Conservation (phyloP, 2,888 invertebrate species). For the Octodonta nipae region DNA sequence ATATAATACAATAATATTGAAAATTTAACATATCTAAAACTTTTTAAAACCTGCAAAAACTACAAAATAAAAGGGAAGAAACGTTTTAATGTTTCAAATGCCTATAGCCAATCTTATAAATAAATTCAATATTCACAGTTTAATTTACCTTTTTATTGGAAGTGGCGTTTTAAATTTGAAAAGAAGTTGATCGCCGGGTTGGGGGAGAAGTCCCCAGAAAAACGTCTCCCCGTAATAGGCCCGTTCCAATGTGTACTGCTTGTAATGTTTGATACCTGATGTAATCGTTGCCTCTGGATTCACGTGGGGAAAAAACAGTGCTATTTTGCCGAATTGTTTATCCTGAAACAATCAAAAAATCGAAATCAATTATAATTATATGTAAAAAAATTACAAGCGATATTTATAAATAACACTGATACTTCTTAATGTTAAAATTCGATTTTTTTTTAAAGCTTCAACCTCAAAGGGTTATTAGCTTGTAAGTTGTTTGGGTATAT, state of each 20-base stretch:
- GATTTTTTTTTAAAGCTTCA: too few relatives aligned
- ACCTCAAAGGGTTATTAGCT: too few relatives aligned
- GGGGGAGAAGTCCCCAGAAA: constrained; percentile 84
- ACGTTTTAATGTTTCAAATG: too few relatives aligned
- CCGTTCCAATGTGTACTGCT: constrained; percentile 60
- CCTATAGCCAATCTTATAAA: neutral
- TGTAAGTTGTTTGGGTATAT: neutral
- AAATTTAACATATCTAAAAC: too few relatives aligned
- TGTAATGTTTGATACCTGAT: constrained; percentile 66
- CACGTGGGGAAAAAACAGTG: constrained; percentile 62
- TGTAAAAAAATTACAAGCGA: too few relatives aligned
- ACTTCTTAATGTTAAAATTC: too few relatives aligned
- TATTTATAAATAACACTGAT: too few relatives aligned
- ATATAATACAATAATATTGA: too few relatives aligned
- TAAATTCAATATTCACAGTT: neutral
- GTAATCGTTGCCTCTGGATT: constrained; percentile 60
- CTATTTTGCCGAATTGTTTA: constrained; percentile 73
- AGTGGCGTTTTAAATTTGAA: constrained; percentile 68
- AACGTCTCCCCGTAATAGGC: constrained; percentile 79
- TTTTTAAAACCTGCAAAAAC: too few relatives aligned
- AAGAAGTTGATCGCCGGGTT: constrained; percentile 64
- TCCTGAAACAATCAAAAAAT: constrained; percentile 44
- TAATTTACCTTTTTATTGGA: constrained; percentile 48
- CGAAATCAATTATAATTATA: too few relatives aligned
- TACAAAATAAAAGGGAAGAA: too few relatives aligned